Evolutionary conservation across 2,888 invertebrate species (phyloP), one percentile per base, ranked within the genome.

Genomic region (Tortrix viridana): DNA sequence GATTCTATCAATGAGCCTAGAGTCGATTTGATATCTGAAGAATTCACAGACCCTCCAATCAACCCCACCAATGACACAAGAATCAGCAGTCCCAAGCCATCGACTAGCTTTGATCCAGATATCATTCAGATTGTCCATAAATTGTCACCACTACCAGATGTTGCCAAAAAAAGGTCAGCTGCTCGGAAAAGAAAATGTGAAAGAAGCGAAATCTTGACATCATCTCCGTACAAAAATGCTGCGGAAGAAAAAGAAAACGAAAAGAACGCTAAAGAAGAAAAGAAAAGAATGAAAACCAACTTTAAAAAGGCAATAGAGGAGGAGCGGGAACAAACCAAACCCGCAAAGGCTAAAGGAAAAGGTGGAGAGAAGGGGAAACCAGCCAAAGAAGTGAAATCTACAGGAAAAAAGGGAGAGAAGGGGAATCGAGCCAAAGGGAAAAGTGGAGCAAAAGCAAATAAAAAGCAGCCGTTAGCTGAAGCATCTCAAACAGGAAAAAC

Each of bases 171-270:
- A 55, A 37, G 48, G 5, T 26, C 26, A 5, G 26, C 26, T 7
- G 26, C 7, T 26, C 26, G 26, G 26, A 26, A 26, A 26, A 26
- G 26, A 26, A 26, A 26, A 7, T 26, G 56, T 50, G 56, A 62
- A 62, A 43, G 32, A 49, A 61, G 61, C 49, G 48, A 61, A 61
- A 48, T 61, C 43, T 49, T 26, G 4, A 26, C 26, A 26, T 61
- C 43, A 55, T 52, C 63, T 1, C 57, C 63, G 6, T 63, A 63
- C 58, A 63, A 67, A 54, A 47, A 55, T 69, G 43, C 67, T 69
- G 67, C 5, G 56, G 67, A n/a, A 54, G 58, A 41, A 54, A 64
- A 44, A 26, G n/a, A n/a, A n/a, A n/a, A n/a, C n/a, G n/a, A n/a
- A n/a, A n/a, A n/a, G n/a, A n/a, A n/a, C n/a, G n/a, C 7, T 5